A percentile compares a stretch with the other conserved stretches of the same genome.
phyloP scores from a whole-genome alignment of 2,888 invertebrate genomes.

The Morpho achilles region DNA sequence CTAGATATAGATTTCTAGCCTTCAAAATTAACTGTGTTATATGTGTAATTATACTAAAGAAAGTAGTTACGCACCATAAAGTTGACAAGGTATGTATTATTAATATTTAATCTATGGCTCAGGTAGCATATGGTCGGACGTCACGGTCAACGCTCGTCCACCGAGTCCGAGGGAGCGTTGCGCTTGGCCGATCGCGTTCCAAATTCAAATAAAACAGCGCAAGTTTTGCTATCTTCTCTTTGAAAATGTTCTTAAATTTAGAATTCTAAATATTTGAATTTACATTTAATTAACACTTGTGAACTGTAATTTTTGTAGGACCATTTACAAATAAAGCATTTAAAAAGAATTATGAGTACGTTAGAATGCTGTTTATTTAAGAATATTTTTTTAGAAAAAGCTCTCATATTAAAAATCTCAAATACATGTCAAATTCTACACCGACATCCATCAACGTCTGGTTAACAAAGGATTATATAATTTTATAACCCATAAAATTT shows the following conservation, averaged over 20 bases:
- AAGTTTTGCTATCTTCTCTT: conserved; percentile 10
- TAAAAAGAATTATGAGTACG: too few relatives aligned
- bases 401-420: too few relatives aligned
- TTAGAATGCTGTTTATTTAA: too few relatives aligned
- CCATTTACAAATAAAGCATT: too few relatives aligned
- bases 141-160: conserved; percentile 43
- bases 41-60: conserved; percentile 2
- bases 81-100: conserved; percentile 6
- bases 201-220: conserved; percentile 26
- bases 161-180: conserved; percentile 34
- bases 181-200: conserved; percentile 32
- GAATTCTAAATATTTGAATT: neutral
- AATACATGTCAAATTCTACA: too few relatives aligned
- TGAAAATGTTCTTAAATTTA: neutral
- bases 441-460: too few relatives aligned
- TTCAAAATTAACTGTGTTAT: too few relatives aligned
- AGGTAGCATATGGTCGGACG: conserved; percentile 37
- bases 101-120: conserved; percentile 25
- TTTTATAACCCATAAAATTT: too few relatives aligned
- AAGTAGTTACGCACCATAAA: conserved; percentile 14
- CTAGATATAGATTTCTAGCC: too few relatives aligned
- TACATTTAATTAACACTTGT: neutral
- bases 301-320: neutral
- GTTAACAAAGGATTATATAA: too few relatives aligned
- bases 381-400: too few relatives aligned